phyloP scores from a whole-genome alignment of 2,888 invertebrate genomes.

The Helobdella robusta region DNA sequence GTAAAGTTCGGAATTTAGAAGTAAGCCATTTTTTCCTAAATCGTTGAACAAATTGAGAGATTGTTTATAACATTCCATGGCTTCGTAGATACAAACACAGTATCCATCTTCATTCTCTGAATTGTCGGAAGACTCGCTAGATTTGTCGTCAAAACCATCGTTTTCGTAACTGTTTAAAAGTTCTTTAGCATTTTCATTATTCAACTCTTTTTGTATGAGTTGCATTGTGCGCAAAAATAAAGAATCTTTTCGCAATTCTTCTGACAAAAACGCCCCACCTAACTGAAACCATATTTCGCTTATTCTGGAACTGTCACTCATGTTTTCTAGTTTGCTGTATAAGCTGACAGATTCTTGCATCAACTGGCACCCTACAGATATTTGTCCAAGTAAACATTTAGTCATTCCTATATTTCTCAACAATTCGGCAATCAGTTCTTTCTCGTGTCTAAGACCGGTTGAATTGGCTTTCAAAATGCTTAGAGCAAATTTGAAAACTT shows the following conservation, averaged over 20 bases:
- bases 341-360: slow-evolving; percentile 42
- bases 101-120: slow-evolving; percentile 24
- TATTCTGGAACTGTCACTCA: slow-evolving; percentile 31
- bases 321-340: slow-evolving; percentile 14
- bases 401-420: slow-evolving; percentile 43
- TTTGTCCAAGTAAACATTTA: slow-evolving; percentile 42
- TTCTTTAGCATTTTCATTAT: slow-evolving; percentile 29
- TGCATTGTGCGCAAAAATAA: slow-evolving; percentile 43
- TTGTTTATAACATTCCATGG: slow-evolving; percentile 43
- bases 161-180: slow-evolving; percentile 3
- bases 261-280: slow-evolving; percentile 44
- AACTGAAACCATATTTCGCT: slow-evolving; percentile 43
- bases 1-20: slow-evolving; percentile 27
- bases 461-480: slow-evolving; percentile 29
- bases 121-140: slow-evolving; percentile 1
- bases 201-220: slow-evolving; percentile 34
- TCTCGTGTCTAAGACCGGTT: slow-evolving; percentile 3
- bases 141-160: slow-evolving; percentile 13
- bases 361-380: slow-evolving; percentile 41
- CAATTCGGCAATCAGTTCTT: slow-evolving; percentile 36
- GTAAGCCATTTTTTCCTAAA: slow-evolving; percentile 37
- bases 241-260: slow-evolving; percentile 41
- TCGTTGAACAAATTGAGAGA: slow-evolving; percentile 41
- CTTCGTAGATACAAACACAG: slow-evolving; percentile 39
- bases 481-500: slow-evolving; percentile 33